Evolutionary conservation across 2,113 vertebrate species (phyloP).

Genomic region (Anolis carolinensis): DNA sequence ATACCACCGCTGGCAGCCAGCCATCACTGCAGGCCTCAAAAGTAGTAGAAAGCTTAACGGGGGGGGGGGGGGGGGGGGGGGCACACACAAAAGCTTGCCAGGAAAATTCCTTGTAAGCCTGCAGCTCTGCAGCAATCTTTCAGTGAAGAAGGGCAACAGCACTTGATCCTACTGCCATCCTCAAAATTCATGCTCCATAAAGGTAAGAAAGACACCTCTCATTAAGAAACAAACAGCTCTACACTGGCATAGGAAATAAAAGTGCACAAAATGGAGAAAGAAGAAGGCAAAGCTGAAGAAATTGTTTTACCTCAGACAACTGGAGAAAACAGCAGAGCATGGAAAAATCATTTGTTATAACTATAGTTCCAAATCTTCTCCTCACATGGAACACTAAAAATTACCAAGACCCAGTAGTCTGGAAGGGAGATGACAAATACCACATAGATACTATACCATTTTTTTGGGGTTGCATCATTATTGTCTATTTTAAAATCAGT

Average conservation of each 20-base stretch:
- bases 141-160: rapidly evolving
- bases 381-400: no score
- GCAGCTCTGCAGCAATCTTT: constrained; percentile 39
- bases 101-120: constrained; percentile 35
- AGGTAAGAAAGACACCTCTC: constrained; percentile 22
- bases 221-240: constrained; percentile 28
- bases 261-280: constrained; percentile 15
- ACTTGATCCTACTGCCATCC: constrained; percentile 46
- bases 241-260: constrained; percentile 38
- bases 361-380: no score
- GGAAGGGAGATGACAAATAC: no score
- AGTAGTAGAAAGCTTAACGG: constrained; percentile 11
- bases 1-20: constrained; percentile 66
- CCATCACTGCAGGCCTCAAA: constrained; percentile 72
- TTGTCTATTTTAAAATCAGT: no score
- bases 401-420: no score
- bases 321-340: background rate
- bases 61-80: background rate
- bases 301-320: background rate
- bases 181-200: constrained; percentile 41
- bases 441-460: no score
- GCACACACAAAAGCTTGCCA: background rate
- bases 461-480: no score
- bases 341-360: no score
- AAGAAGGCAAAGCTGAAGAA: background rate